phyloP scores from a whole-genome alignment of 2,797 vertebrate species.

The Macropus fuliginosus region DNA sequence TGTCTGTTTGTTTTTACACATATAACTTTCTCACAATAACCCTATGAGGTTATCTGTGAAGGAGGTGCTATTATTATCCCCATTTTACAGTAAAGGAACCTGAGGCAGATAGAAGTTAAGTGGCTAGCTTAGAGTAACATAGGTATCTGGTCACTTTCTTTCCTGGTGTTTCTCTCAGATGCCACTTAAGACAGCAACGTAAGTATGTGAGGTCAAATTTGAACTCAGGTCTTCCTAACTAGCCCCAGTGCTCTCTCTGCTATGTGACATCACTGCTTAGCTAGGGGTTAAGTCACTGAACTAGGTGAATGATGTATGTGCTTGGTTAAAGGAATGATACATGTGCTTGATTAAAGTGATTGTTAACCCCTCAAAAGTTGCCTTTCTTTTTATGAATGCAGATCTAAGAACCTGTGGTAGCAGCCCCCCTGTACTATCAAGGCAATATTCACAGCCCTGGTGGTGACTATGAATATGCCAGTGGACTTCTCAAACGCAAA shows the following conservation, averaged over 20 bases:
- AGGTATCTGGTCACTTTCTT: background rate
- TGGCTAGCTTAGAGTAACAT: background rate
- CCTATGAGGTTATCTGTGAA: background rate
- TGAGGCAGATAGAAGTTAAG: background rate
- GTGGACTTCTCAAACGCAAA: too few relatives aligned
- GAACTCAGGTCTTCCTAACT: background rate
- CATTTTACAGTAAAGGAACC: background rate
- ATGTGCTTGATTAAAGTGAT: too few relatives aligned
- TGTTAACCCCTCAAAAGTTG: too few relatives aligned
- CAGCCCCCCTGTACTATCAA: too few relatives aligned
- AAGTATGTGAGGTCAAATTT: background rate
- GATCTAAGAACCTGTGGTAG: too few relatives aligned
- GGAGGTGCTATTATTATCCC: background rate
- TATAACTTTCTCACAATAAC: background rate
- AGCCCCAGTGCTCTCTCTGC: background rate
- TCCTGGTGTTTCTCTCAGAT: too few relatives aligned
- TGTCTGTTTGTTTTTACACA: background rate
- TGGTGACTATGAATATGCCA: too few relatives aligned
- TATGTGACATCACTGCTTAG: background rate
- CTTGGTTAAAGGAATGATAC: too few relatives aligned
- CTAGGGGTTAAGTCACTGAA: too few relatives aligned
- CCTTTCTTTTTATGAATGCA: too few relatives aligned
- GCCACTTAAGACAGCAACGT: background rate
- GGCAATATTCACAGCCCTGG: too few relatives aligned
- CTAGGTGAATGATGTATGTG: too few relatives aligned